Percentiles rank a stretch among this genome's conserved stretches.
Conservation (phyloP, 2,797 vertebrate species). For the Telmatherina bonti region DNA sequence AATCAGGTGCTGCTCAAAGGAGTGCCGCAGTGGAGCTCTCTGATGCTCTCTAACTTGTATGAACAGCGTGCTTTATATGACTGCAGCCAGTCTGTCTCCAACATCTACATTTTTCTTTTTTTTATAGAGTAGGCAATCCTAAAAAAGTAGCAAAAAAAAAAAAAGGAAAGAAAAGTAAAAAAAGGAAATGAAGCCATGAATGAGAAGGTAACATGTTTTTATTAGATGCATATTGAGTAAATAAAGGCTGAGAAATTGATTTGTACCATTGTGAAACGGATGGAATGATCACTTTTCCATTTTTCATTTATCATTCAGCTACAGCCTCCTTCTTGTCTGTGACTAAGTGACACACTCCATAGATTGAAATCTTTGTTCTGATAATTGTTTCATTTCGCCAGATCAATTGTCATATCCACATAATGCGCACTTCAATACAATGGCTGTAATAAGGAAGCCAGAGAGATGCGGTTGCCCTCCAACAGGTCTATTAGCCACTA, state of each 20-base stretch:
- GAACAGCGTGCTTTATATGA: conserved; percentile 57
- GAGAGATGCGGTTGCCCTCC: conserved; percentile 57
- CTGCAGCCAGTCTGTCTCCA: conserved; percentile 42
- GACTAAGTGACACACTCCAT: conserved; percentile 55
- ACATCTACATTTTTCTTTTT: conserved; percentile 1
- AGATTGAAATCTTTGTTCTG: conserved; percentile 72
- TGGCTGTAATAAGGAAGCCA: conserved; percentile 58
- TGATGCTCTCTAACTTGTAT: conserved; percentile 64
- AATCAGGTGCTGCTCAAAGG: conserved; percentile 77
- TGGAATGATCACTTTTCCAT: conserved; percentile 50
- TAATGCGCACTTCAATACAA: conserved; percentile 44
- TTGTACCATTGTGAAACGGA: conserved; percentile 34
- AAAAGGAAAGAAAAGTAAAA: conserved; percentile 2
- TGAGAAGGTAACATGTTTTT: conserved; percentile 19
- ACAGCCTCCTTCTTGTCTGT: conserved; percentile 32
- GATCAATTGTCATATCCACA: conserved; percentile 75
- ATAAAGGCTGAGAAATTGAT: conserved; percentile 54
- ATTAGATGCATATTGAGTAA: conserved; percentile 35
- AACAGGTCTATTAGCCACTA: conserved; percentile 78
- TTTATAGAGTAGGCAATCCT: background rate
- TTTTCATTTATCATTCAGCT: conserved; percentile 51
- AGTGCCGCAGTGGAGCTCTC: conserved; percentile 62
- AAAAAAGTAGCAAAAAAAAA: no score
- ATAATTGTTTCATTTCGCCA: conserved; percentile 71
- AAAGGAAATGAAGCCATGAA: background rate